Evolutionary conservation across 2,113 vertebrate genomes (phyloP), one percentile per base, ranked within the genome.

Genomic region (Pavo muticus): DNA sequence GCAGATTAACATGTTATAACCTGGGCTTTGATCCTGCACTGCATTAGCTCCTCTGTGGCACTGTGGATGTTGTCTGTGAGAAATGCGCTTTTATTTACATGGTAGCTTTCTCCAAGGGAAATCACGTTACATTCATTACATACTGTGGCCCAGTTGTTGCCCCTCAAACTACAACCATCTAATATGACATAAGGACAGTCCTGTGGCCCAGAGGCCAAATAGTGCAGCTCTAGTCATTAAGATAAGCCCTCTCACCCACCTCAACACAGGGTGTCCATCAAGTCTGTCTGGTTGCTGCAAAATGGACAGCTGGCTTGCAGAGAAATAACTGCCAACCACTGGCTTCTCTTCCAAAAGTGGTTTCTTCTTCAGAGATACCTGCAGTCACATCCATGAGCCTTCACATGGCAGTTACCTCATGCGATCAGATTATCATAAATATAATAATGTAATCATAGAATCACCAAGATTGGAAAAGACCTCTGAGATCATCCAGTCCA

Each of bases 231-330:
- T 61, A 0, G 37, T 27, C 50, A 19, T 40, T 40, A 24, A 65
- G 54, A 20, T 9, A 73, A 72, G 23, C 4, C 42, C 37, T 44
- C 30, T 40, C 5, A 21, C 9, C 5, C 30, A 39, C 0, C 13
- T 60, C 42, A 42, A 1, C 2, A 21, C 63, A 11, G 4, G 0
- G 24, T 61, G 35, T 56, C 17, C 2, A 3, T 27, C 2, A 42
- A 32, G 40, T 1, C 21, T 27, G 21, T 37, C 42, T 25, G 42
- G 20, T 17, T 59, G 4, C 69, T 24, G 44, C 48, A n/a, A 73
- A 77, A 57, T 11, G 61, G 37, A 35, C 29, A 5, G 14, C 25
- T 52, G 35, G 23, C 8, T 67, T 63, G 25, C 10, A 29, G 15
- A 24, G 57, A 25, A 48, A 50, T 10, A 20, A 32, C 1, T 78